These are phyloP conservation scores for Brachyhypopomus gauderio DNA, from an alignment of 2,113 vertebrate species.

Conservation along the genomic window DNA sequence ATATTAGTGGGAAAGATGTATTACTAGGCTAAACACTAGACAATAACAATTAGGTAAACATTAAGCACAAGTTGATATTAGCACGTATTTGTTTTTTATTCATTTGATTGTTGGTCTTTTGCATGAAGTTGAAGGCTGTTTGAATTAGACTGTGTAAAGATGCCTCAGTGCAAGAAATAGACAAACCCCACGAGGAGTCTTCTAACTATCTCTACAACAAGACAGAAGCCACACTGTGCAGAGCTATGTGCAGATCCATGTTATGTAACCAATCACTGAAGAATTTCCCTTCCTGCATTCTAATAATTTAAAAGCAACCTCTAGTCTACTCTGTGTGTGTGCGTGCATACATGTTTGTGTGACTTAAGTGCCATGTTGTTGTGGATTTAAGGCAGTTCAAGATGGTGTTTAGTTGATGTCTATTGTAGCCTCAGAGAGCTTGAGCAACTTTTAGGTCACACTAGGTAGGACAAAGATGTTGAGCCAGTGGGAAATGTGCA, in stretches of 20 bases:
- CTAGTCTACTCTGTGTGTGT: not conserved
- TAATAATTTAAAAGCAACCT: not conserved
- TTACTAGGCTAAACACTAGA: too few species aligned
- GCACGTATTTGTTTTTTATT: not conserved
- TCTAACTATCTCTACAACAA: not conserved
- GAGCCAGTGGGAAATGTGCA: not conserved
- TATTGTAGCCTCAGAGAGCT: not conserved
- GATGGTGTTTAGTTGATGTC: not conserved
- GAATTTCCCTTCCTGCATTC: not conserved
- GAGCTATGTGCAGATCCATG: not conserved
- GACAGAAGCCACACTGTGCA: not conserved
- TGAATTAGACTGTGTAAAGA: not conserved
- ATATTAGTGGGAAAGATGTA: too few species aligned
- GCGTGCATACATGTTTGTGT: not conserved
- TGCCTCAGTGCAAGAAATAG: not conserved
- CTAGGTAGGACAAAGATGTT: constrained; percentile 7
- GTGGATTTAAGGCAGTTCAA: not conserved
- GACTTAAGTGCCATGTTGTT: not conserved
- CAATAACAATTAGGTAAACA: not conserved
- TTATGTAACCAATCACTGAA: not conserved
- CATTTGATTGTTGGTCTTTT: not conserved
- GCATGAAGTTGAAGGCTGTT: not conserved
- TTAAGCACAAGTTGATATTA: not conserved
- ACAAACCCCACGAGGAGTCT: not conserved
- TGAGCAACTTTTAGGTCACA: not conserved